Percentiles rank a stretch among this genome's conserved stretches.
Evolutionary conservation across 2,113 vertebrate genomes (phyloP).

Genomic region (Etheostoma spectabile): DNA sequence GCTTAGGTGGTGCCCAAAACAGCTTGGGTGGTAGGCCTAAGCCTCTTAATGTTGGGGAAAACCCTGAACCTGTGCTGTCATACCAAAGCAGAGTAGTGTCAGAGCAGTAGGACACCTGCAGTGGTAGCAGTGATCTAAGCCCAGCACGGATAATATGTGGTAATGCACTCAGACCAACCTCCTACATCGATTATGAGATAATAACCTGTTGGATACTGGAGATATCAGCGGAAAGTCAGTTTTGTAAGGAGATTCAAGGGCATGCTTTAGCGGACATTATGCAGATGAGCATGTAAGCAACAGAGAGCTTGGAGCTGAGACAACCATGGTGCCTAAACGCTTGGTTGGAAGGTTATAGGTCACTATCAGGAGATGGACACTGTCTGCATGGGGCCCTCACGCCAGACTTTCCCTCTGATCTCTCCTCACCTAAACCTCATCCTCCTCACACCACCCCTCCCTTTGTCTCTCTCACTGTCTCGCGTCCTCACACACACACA

Average conservation of each 20-base stretch:
- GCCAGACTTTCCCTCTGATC: conserved; percentile 43
- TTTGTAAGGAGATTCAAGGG: conserved; percentile 3
- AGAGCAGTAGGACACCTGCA: neutral
- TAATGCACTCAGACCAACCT: neutral
- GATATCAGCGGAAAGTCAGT: neutral
- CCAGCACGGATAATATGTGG: neutral
- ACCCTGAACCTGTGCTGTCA: neutral
- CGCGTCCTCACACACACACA: neutral
- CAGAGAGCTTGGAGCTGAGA: conserved; percentile 19
- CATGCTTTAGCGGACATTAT: neutral
- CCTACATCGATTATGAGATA: neutral
- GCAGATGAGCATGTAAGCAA: conserved; percentile 8
- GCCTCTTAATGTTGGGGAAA: too few relatives aligned
- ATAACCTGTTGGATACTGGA: neutral
- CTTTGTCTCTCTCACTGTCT: conserved; percentile 24
- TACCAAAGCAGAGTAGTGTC: neutral
- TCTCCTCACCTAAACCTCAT: conserved; percentile 42
- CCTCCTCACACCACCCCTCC: conserved; percentile 29
- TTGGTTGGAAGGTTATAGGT: conserved; percentile 44
- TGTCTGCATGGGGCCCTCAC: conserved; percentile 12
- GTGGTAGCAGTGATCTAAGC: neutral
- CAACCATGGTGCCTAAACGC: conserved; percentile 25
- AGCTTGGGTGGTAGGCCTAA: too few relatives aligned
- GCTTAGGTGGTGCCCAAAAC: too few relatives aligned
- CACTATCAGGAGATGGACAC: conserved; percentile 28